Evolutionary conservation across 2,888 invertebrate species (phyloP), one percentile per base, ranked within the genome.

Genomic region (Salticus scenicus): DNA sequence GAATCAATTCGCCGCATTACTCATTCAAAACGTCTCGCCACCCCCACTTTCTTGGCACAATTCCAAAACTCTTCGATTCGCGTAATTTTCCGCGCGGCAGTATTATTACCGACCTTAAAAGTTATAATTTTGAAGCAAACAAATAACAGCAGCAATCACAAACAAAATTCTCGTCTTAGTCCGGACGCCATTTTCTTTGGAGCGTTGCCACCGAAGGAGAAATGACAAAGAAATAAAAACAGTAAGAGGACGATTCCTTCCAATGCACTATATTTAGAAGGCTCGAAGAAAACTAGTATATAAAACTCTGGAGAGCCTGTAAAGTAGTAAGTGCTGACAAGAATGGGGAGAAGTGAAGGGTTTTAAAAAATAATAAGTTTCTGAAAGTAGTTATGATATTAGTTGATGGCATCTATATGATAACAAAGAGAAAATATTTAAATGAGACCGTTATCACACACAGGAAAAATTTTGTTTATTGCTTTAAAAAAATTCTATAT

Each of bases 131-230:
- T 24, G 57, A 57, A 24, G 57, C 57, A 57, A 57, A 57, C 57
- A 57, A 57, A 57, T 57, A 57, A 24, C 5, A 57, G 57, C 37
- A 7, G 37, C 57, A 57, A 57, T 57, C 57, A 12, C 57, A 57
- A 57, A 57, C 57, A 57, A 57, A 57, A 57, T 24, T 57, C 4
- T 24, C 57, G 20, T 24, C 24, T 24, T 5, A 8, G 8, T 57
- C 24, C 57, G 57, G 57, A 57, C 57, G 57, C 57, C 57, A 57
- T 57, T 57, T 57, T 57, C 57, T 57, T 57, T 57, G 57, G 57
- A 57, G 57, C 57, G 57, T 57, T 57, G 57, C 57, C 57, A 57
- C 57, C 7, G 17, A 47, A 47, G 20, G 5, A 57, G 24, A 8
- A 24, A 57, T 24, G 24, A 57, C 7, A 20, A 57, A 24, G 12